These are phyloP conservation scores for Schizotus pectinicornis DNA, from an alignment of 2,888 invertebrate species.

Conservation along the genomic window DNA sequence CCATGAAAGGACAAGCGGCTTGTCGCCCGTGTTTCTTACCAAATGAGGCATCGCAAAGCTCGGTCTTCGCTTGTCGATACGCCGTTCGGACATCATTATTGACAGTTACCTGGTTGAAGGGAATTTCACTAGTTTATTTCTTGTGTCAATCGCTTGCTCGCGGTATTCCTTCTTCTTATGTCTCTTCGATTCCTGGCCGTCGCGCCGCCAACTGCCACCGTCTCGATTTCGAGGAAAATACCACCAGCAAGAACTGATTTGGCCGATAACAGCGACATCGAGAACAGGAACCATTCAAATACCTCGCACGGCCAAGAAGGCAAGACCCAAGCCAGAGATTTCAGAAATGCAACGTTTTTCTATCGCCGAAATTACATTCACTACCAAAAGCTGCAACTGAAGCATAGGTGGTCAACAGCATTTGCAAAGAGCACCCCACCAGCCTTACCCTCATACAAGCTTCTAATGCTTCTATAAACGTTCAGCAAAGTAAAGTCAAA, in stretches of 20 bases:
- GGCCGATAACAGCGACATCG: constrained; percentile 19
- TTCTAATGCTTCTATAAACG: too few relatives aligned
- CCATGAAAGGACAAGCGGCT: constrained; percentile 48
- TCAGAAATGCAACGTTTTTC: too few relatives aligned
- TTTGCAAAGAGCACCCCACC: too few relatives aligned
- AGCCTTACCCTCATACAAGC: too few relatives aligned
- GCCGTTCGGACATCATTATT: constrained; percentile 41
- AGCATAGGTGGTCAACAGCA: too few relatives aligned
- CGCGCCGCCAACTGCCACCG: constrained; percentile 26
- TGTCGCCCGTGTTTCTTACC: constrained; percentile 45
- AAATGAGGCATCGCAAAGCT: constrained; percentile 43
- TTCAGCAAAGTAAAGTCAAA: too few relatives aligned
- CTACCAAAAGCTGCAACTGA: too few relatives aligned
- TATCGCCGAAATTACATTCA: too few relatives aligned
- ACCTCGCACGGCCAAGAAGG: too few relatives aligned
- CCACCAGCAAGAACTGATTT: constrained; percentile 29
- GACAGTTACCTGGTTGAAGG: constrained; percentile 40
- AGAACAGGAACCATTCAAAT: too few relatives aligned
- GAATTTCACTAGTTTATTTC: constrained; percentile 44
- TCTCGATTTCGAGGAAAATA: constrained; percentile 31
- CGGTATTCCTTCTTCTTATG: constrained; percentile 6
- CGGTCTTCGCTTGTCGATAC: constrained; percentile 38
- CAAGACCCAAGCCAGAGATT: too few relatives aligned
- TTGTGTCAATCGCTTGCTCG: constrained; percentile 33
- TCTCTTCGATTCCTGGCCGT: constrained; percentile 11